phyloP scores from a whole-genome alignment of 2,113 vertebrate species.

The Beaufortia kweichowensis region DNA sequence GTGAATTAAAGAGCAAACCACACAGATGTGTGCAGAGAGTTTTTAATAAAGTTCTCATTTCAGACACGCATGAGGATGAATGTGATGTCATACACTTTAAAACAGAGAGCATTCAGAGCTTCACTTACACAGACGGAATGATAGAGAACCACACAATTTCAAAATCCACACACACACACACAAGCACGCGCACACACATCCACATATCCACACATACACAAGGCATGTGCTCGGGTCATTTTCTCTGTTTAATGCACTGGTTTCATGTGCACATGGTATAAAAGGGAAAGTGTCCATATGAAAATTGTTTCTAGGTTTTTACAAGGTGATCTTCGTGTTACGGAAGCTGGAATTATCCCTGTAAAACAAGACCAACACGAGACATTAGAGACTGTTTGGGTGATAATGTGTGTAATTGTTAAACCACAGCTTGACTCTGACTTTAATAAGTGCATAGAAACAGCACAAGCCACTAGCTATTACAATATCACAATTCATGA shows the following conservation, averaged over 20 bases:
- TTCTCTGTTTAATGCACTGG: neutral
- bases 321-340: slow-evolving; percentile 75
- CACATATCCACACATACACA: neutral
- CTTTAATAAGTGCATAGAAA: neutral
- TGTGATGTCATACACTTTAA: neutral
- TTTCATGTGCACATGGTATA: neutral
- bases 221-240: neutral
- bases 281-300: slow-evolving; percentile 9
- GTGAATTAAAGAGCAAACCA: neutral
- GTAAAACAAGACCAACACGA: slow-evolving; percentile 27
- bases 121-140: neutral
- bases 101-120: neutral
- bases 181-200: neutral
- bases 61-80: neutral
- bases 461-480: too few species aligned
- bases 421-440: slow-evolving; percentile 24
- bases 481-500: too few species aligned
- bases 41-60: neutral
- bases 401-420: neutral
- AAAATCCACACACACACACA: neutral
- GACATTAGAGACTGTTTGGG: slow-evolving; percentile 18
- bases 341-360: slow-evolving; percentile 79
- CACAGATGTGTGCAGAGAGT: neutral
- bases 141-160: neutral
- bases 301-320: slow-evolving; percentile 36